phyloP scores from a whole-genome alignment of 2,797 vertebrate species.

The Accipiter minullus region DNA sequence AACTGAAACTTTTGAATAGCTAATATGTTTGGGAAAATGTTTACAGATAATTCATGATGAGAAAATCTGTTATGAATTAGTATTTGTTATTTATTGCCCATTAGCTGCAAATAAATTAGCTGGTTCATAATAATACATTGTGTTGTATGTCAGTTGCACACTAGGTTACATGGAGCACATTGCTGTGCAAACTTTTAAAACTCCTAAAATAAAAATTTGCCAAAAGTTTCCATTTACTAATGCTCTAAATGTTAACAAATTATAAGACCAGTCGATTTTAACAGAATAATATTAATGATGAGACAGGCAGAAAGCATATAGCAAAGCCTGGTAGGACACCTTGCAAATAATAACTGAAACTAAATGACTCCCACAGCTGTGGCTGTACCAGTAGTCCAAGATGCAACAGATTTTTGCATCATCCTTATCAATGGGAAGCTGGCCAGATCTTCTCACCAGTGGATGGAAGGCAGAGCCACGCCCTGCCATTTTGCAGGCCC shows the following conservation, averaged over 20 bases:
- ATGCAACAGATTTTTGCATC: neutral
- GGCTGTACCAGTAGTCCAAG: neutral
- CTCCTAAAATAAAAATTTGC: neutral
- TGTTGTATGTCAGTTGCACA: neutral
- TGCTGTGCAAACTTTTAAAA: neutral
- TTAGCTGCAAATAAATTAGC: neutral
- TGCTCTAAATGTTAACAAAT: neutral
- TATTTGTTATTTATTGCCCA: neutral
- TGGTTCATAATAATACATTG: neutral
- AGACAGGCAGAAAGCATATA: neutral
- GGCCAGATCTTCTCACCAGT: neutral
- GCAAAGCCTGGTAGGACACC: neutral
- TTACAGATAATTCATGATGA: neutral
- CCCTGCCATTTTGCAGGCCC: neutral
- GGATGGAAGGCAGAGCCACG: neutral
- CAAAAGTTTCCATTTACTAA: neutral
- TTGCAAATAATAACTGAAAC: neutral
- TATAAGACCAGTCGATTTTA: neutral
- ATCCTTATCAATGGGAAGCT: neutral
- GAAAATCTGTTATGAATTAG: neutral
- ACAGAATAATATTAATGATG: neutral
- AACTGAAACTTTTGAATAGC: neutral
- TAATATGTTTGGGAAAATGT: neutral
- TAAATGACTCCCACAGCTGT: neutral
- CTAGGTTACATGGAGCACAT: neutral